Evolutionary conservation across 2,888 invertebrate genomes (phyloP).

Genomic region (Pterobdella sp.): DNA sequence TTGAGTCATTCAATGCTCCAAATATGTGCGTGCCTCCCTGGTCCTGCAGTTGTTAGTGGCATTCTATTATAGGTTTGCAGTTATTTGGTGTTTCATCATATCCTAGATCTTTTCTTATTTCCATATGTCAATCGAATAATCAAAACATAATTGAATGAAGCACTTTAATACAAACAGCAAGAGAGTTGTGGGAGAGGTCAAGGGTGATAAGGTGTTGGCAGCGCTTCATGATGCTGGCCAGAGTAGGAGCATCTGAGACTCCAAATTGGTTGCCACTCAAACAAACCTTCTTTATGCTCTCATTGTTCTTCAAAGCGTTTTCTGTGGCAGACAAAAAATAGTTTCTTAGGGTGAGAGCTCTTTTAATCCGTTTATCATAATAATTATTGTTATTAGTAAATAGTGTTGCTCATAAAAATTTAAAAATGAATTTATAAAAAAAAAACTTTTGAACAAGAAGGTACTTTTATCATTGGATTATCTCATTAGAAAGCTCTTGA

Average conservation of each 20-base stretch:
- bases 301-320: slow-evolving; percentile 69
- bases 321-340: slow-evolving; percentile 55
- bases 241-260: slow-evolving; percentile 67
- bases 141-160: background rate
- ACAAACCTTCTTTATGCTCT: slow-evolving; percentile 67
- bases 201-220: slow-evolving; percentile 70
- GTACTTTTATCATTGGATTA: too few species aligned
- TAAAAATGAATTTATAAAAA: too few species aligned
- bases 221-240: slow-evolving; percentile 66
- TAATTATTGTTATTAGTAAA: too few species aligned
- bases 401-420: too few species aligned
- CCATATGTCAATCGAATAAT: background rate
- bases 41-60: slow-evolving; percentile 55
- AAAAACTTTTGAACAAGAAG: too few species aligned
- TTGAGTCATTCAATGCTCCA: slow-evolving; percentile 60
- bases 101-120: background rate
- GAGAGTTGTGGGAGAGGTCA: slow-evolving; percentile 63
- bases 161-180: slow-evolving; percentile 47
- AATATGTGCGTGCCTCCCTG: slow-evolving; percentile 65
- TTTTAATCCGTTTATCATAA: background rate
- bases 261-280: slow-evolving; percentile 72
- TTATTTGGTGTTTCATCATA: background rate
- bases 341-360: background rate
- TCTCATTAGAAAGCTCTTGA: too few species aligned
- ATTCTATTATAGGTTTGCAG: background rate